These are phyloP conservation scores for Atrina japonica DNA, from an alignment of 2,888 invertebrate species.

Conservation along the genomic window DNA sequence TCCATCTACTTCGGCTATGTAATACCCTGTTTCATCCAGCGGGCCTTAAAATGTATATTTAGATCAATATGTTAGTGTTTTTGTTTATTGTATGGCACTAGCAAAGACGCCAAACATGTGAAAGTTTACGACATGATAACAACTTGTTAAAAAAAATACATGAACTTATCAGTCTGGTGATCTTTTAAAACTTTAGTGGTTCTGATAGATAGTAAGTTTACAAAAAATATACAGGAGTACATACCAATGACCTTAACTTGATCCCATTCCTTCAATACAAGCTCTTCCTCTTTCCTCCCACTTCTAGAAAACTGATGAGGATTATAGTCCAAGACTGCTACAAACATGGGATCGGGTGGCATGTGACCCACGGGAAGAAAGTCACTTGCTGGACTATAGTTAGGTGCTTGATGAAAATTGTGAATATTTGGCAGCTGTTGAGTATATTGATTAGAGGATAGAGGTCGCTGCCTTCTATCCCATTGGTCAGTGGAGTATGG, in stretches of 20 bases:
- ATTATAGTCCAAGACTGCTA: conserved; percentile 72
- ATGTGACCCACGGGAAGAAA: conserved; percentile 31
- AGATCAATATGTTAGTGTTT: too few species aligned
- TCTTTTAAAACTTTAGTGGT: too few species aligned
- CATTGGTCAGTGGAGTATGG: conserved; percentile 26
- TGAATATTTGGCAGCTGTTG: conserved; percentile 37
- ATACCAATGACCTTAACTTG: conserved; percentile 69
- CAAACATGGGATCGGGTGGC: conserved; percentile 52
- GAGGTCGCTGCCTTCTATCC: conserved; percentile 16
- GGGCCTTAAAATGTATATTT: conserved; percentile 57
- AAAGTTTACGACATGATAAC: too few species aligned
- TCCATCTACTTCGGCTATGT: conserved; percentile 74
- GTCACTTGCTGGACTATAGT: conserved; percentile 11
- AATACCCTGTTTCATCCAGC: conserved; percentile 72
- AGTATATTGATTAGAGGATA: conserved; percentile 10
- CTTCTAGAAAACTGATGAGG: conserved; percentile 67
- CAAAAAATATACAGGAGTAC: too few species aligned
- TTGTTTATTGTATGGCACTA: too few species aligned
- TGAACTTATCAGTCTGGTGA: too few species aligned
- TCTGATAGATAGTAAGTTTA: too few species aligned
- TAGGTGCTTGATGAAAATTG: conserved; percentile 16
- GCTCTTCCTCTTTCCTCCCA: conserved; percentile 68
- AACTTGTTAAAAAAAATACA: too few species aligned
- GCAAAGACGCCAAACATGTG: too few species aligned
- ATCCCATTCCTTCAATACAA: conserved; percentile 74